Conservation (phyloP, 2,797 vertebrate species). For the Forpus xanthops region DNA sequence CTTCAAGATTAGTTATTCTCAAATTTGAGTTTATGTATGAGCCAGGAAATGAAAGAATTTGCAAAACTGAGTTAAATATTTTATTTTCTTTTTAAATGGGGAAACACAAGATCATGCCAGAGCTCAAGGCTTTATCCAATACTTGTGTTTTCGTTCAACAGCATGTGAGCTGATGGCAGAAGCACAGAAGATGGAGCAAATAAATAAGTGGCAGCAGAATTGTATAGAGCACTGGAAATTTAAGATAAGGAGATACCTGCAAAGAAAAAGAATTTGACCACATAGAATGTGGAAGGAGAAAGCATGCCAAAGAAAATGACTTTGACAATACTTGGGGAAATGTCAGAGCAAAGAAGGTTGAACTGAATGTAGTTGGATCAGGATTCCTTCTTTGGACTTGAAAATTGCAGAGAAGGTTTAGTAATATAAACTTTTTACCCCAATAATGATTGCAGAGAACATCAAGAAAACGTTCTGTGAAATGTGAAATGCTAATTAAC, state of each 20-base stretch:
- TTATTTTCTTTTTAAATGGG: not conserved
- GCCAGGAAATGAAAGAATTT: not conserved
- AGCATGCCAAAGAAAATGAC: not conserved
- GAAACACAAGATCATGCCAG: not conserved
- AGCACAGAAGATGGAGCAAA: not conserved
- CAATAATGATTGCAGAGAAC: not conserved
- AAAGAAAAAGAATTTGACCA: not conserved
- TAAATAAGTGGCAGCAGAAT: not conserved
- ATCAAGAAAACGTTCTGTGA: not conserved
- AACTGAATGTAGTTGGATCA: not conserved
- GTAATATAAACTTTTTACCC: not conserved
- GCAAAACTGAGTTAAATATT: not conserved
- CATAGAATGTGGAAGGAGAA: not conserved
- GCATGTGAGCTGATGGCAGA: not conserved
- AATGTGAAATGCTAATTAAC: not conserved
- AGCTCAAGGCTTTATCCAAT: not conserved
- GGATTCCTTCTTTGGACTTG: not conserved
- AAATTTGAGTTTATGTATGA: slow-evolving; percentile 6
- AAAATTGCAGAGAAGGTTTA: not conserved
- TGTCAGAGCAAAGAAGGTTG: not conserved
- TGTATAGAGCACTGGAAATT: not conserved
- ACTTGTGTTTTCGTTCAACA: not conserved
- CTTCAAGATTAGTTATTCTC: slow-evolving; percentile 53
- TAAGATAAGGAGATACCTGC: not conserved
- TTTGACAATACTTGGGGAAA: not conserved